Base-by-base conservation (phyloP, 2,113 vertebrate species). In the Microtus ochrogaster region DNA sequence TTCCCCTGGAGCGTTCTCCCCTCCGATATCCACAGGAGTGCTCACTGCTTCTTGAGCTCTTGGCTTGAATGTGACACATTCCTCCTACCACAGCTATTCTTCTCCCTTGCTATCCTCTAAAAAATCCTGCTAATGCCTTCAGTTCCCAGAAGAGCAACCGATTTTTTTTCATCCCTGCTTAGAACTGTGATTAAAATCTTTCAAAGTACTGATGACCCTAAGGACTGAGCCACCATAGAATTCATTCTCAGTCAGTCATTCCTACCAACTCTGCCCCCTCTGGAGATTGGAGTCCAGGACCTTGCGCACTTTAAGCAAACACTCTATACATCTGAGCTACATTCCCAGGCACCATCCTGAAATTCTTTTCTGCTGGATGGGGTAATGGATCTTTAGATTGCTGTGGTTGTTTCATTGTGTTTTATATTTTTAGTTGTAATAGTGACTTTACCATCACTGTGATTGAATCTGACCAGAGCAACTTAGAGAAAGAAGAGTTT, bases 141-240 rank as follows among this genome's bases (percentile, higher is more conserved):
- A 74, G 61, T 11, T 61, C 39, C 92, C 36, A 94, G 58, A 82
- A 95, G n/a, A 47, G 26, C 16, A 66, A 9, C 8, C 5, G 22
- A n/a, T 47, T 91, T 93, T 63, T 63, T 58, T 91, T 95, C 79
- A 96, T 87, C 94, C 47, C 52, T 94, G 33, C 24, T 90, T 17
- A 77, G 10, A 81, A 82, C 9, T 58, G 6, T 58, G 26, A 65
- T 24, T 68, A 47, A 96, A 88, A 84, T 58, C 70, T 93, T 93
- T n/a, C 9, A 1, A 90, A 95, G 88, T n/a, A 78, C 12, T 61
- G 44, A 90, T 74, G 79, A 92, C 22, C 12, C 58, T 28, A 55
- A 77, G 58, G 61, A 79, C 61, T 63, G 63, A 90, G 44, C 36
- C 3, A 1, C 87, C 76, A 70, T 91, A 79, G 72, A 97, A 78